Evolutionary conservation across 1,140 invertebrate genomes (phyloP).

Genomic region (Bombus pyrosoma): DNA sequence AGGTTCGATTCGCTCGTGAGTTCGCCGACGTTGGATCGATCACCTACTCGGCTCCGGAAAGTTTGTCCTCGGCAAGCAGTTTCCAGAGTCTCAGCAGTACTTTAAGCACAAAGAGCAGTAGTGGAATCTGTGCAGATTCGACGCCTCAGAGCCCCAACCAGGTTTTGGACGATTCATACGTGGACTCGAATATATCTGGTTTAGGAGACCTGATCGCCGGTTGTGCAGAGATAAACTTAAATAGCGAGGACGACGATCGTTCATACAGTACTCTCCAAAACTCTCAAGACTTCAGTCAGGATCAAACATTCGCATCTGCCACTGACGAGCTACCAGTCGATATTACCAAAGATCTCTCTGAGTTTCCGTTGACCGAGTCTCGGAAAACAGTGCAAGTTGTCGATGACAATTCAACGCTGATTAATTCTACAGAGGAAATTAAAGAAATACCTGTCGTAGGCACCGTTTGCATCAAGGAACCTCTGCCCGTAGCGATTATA

Average conservation of each 20-base stretch:
- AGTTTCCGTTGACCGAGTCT: neutral
- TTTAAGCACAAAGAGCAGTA: constrained; percentile 73
- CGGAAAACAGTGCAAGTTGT: neutral
- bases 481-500: neutral
- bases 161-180: constrained; percentile 61
- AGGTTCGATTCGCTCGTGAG: constrained; percentile 73
- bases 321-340: constrained; percentile 43
- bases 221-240: constrained; percentile 67
- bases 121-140: constrained; percentile 67
- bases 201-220: constrained; percentile 72
- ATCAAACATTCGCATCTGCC: constrained; percentile 74
- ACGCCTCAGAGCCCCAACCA: constrained; percentile 38
- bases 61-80: constrained; percentile 74
- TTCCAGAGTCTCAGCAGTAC: constrained; percentile 72
- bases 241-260: constrained; percentile 35
- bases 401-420: neutral
- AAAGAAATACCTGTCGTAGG: neutral
- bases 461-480: neutral
- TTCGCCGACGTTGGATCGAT: constrained; percentile 66
- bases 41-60: constrained; percentile 51
- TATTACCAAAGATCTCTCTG: neutral
- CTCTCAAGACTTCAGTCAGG: constrained; percentile 64
- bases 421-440: neutral
- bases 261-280: constrained; percentile 12
- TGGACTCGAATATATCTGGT: constrained; percentile 66